Evolutionary conservation across 2,797 vertebrate species (phyloP).

Genomic region (Lepilemur septentrionalis): DNA sequence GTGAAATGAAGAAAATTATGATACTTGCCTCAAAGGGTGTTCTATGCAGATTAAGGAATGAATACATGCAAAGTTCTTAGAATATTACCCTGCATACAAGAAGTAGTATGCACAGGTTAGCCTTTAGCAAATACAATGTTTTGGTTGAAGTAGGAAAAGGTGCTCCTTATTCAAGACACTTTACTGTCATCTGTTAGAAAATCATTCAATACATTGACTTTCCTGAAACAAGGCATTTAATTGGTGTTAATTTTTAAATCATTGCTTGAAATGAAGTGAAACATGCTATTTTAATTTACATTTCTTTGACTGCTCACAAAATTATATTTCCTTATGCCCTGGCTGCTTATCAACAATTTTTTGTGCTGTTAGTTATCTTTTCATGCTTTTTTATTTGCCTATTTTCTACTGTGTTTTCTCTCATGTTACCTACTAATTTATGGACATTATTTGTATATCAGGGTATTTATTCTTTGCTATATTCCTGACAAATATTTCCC

Average conservation of each 20-base stretch:
- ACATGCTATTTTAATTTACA: not conserved
- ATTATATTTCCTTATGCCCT: not conserved
- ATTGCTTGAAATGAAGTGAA: slow-evolving; percentile 25
- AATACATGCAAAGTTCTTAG: not conserved
- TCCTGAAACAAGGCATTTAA: not conserved
- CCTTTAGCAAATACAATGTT: not conserved
- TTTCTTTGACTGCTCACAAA: not conserved
- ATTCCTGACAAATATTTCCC: not conserved
- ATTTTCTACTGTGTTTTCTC: not conserved
- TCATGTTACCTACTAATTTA: not conserved
- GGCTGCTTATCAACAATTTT: slow-evolving; percentile 5
- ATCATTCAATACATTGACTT: not conserved
- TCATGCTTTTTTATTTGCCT: not conserved
- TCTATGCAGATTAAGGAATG: slow-evolving; percentile 30
- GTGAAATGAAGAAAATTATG: not conserved
- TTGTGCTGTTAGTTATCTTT: slow-evolving; percentile 8
- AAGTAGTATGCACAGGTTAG: not conserved
- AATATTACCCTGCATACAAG: not conserved
- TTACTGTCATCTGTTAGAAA: slow-evolving; percentile 1
- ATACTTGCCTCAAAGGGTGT: not conserved
- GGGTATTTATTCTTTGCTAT: not conserved
- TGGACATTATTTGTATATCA: not conserved
- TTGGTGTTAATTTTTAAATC: not conserved
- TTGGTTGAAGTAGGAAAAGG: not conserved
- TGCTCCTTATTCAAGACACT: not conserved